Evolutionary conservation across 2,888 invertebrate genomes (phyloP), one percentile per base, ranked within the genome.

Genomic region (Linnaemya vulpina): DNA sequence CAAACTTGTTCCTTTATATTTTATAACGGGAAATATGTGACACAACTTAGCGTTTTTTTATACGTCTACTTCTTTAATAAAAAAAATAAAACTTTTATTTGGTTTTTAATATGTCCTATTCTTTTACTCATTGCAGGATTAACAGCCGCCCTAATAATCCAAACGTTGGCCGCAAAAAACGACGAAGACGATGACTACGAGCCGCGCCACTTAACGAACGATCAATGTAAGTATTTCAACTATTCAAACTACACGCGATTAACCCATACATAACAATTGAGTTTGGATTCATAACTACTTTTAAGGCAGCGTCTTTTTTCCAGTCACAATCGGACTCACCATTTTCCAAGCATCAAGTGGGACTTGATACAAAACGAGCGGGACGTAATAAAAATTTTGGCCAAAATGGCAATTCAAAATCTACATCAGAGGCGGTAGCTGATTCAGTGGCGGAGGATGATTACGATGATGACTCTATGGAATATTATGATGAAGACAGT

Each of bases 251-350:
- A 49, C 20, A 73, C 60, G 75, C 65, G 30, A 73, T 63, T 51
- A 81, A 67, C 53, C 60, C 71, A 77, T 74, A 81, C 83, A 84
- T 65, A 78, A 88, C 88, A 88, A 89, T 88, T 89, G 89, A 87
- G 87, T 86, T 83, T 87, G 88, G 88, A 89, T 89, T 89, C 87
- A 88, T 88, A 90, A 88, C 89, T 89, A 90, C 91, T 90, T 90
- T 91, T 90, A 92, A 92, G 91, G 91, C 91, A 92, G 92, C 91
- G 90, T 92, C 92, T 91, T 91, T 91, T 89, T 92, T 92, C 89
- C 92, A 92, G 92, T 89, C 91, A 65, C 89, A 90, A 43, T 87
- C 90, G 87, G 88, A 89, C 82, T 88, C 88, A 73, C 88, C 88
- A 49, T 89, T 89, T 85, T 88, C 89, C 63, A 83, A 62, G 87